phyloP scores from a whole-genome alignment of 2,888 invertebrate species.

The Xiphydria camelus region DNA sequence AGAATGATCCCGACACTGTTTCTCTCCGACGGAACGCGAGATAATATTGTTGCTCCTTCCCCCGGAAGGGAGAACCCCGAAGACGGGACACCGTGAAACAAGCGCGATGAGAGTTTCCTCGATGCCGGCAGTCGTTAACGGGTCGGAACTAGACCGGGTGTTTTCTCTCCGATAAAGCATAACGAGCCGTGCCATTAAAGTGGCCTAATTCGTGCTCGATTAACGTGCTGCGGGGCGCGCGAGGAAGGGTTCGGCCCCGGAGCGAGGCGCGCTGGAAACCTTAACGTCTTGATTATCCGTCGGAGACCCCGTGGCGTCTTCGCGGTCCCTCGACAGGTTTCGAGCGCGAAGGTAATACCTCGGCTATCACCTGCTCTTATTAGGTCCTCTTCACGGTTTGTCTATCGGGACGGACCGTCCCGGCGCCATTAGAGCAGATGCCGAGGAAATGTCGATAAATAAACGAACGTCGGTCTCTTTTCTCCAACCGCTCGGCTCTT shows the following conservation, averaged over 20 bases:
- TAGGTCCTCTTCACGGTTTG: slow-evolving; percentile 14
- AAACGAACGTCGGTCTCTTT: slow-evolving; percentile 29
- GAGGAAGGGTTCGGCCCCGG: no score
- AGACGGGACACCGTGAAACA: no score
- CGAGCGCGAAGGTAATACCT: slow-evolving; percentile 12
- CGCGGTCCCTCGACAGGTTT: slow-evolving; percentile 30
- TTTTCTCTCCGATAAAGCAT: neutral
- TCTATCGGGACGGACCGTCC: no score
- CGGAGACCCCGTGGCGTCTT: slow-evolving; percentile 27
- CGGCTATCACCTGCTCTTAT: slow-evolving; percentile 15
- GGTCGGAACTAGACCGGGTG: neutral
- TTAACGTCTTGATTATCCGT: slow-evolving; percentile 17
- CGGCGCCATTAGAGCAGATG: no score
- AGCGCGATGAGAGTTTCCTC: no score
- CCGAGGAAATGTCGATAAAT: no score
- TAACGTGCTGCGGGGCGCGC: neutral
- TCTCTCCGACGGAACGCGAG: no score
- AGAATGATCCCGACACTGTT: no score
- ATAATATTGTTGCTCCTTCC: no score
- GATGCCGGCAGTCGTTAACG: slow-evolving; percentile 1
- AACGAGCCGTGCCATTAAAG: slow-evolving; percentile 4
- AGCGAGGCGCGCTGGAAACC: neutral
- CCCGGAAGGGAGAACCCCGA: no score
- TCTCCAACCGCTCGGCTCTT: slow-evolving; percentile 19
- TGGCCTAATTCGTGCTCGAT: neutral